A percentile compares a stretch with the other conserved stretches of the same genome.
Evolutionary conservation across 2,797 vertebrate genomes (phyloP).

Genomic region (Atherinosoma microstoma): DNA sequence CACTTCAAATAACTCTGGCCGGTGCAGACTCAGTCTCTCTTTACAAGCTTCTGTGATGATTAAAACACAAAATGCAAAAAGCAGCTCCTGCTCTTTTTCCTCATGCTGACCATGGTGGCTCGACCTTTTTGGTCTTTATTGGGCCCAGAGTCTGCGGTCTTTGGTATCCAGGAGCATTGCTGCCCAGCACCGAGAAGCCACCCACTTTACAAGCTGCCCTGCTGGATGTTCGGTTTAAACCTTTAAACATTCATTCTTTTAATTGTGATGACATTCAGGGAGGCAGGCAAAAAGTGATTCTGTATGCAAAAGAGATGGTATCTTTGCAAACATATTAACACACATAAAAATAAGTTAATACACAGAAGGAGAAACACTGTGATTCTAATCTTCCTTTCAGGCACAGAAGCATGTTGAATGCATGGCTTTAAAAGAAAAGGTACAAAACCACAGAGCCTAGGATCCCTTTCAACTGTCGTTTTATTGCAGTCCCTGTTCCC

Average conservation of each 20-base stretch:
- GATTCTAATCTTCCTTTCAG: constrained; percentile 33
- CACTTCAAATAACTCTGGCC: constrained; percentile 36
- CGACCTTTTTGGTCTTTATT: constrained; percentile 44
- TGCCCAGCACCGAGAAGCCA: constrained; percentile 44
- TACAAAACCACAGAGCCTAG: constrained; percentile 46
- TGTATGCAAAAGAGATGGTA: constrained; percentile 20
- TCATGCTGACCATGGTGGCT: constrained; percentile 51
- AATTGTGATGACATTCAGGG: constrained; percentile 37
- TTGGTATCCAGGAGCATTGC: constrained; percentile 53
- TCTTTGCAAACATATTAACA: neutral
- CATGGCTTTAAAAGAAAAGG: constrained; percentile 39
- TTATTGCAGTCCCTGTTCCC: constrained; percentile 33
- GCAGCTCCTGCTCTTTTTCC: constrained; percentile 47
- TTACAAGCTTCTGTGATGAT: constrained; percentile 26
- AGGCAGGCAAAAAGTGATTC: constrained; percentile 36
- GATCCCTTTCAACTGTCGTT: constrained; percentile 53
- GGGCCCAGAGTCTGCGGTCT: constrained; percentile 65
- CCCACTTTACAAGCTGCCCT: constrained; percentile 49
- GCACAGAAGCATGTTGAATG: constrained; percentile 33
- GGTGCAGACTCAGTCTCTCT: constrained; percentile 5
- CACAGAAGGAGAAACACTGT: constrained; percentile 3
- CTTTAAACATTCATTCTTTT: constrained; percentile 39
- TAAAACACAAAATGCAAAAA: constrained; percentile 39
- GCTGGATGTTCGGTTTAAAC: constrained; percentile 19
- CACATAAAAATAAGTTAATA: neutral